Evolutionary conservation across 2,113 vertebrate species (phyloP).

Genomic region (Gila orcuttii): DNA sequence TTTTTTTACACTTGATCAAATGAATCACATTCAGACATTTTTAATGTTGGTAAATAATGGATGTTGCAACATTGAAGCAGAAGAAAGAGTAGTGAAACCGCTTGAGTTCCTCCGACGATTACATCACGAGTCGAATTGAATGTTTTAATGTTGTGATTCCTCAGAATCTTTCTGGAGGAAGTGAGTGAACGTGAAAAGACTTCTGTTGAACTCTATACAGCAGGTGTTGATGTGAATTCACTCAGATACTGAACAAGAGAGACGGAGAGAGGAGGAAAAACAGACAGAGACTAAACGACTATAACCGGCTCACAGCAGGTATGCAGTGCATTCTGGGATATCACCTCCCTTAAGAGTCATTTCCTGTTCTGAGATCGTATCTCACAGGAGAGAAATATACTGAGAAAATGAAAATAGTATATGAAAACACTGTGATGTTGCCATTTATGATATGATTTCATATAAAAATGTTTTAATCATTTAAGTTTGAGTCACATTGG

Average conservation of each 20-base stretch:
- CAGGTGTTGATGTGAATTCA: neutral
- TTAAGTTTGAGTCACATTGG: neutral
- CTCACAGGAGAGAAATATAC: neutral
- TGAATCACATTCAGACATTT: constrained; percentile 16
- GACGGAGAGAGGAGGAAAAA: constrained; percentile 8
- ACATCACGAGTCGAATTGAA: neutral
- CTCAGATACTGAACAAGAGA: constrained; percentile 3
- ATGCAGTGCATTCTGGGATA: constrained; percentile 46
- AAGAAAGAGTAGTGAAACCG: neutral
- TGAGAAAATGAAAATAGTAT: neutral
- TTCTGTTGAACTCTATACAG: no score
- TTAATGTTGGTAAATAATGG: neutral
- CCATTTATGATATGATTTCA: constrained; percentile 13
- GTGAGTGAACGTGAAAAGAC: neutral
- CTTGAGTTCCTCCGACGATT: neutral
- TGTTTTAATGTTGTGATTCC: neutral
- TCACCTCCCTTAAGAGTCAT: constrained; percentile 15
- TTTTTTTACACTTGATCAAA: neutral
- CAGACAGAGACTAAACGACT: constrained; percentile 9
- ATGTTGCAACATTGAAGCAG: neutral
- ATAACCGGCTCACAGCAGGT: constrained; percentile 2
- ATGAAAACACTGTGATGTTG: constrained; percentile 53
- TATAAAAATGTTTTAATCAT: constrained; percentile 6
- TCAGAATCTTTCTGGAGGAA: neutral
- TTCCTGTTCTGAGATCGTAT: constrained; percentile 25